Evolutionary conservation across 2,888 invertebrate species (phyloP).

Genomic region (Phlogophora meticulosa): DNA sequence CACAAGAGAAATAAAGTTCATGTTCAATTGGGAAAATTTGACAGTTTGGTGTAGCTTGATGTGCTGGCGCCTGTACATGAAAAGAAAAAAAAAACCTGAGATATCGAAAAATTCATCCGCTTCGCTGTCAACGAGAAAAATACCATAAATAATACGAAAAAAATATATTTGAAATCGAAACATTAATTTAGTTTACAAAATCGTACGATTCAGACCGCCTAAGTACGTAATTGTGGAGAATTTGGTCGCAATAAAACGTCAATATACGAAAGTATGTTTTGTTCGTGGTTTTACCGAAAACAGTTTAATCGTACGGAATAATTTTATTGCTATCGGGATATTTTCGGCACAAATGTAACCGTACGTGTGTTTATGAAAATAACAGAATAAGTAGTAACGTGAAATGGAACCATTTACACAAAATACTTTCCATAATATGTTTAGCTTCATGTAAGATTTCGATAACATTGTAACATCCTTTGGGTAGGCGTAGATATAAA

Average conservation of each 20-base stretch:
- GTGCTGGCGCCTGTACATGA: too few species aligned
- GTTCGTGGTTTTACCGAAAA: constrained; percentile 42
- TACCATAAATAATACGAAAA: too few species aligned
- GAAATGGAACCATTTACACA: constrained; percentile 10
- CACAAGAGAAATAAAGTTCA: too few species aligned
- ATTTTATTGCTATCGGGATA: constrained; percentile 41
- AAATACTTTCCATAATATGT: neutral
- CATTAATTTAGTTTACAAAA: neutral
- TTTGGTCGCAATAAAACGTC: constrained; percentile 23
- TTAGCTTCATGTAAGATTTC: too few species aligned
- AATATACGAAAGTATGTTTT: constrained; percentile 20
- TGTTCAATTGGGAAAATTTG: too few species aligned
- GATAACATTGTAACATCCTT: too few species aligned
- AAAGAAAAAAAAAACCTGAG: too few species aligned
- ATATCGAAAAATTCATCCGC: too few species aligned
- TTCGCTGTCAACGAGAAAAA: too few species aligned
- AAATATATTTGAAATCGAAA: neutral
- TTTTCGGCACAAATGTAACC: constrained; percentile 15
- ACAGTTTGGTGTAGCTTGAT: too few species aligned
- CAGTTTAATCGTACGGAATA: constrained; percentile 48
- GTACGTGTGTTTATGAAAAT: constrained; percentile 29
- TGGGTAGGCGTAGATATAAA: too few species aligned
- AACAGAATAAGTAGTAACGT: neutral
- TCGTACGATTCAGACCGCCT: neutral
- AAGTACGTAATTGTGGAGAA: constrained; percentile 15